A percentile compares a stretch with the other conserved stretches of the same genome.
phyloP scores from a whole-genome alignment of 2,797 vertebrate genomes.

The Acanthurus leucopareius region DNA sequence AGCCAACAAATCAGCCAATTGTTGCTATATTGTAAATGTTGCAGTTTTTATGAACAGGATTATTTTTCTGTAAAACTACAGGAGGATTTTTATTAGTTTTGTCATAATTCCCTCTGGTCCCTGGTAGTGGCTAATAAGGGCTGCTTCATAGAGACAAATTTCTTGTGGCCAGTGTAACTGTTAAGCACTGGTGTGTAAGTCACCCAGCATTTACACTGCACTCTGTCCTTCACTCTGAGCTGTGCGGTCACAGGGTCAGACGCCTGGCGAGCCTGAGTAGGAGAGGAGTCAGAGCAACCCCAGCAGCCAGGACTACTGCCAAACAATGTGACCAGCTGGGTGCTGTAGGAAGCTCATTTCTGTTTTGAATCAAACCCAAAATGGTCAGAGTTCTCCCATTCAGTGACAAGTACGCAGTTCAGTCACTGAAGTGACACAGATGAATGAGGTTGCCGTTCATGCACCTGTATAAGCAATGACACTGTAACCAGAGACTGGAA shows the following conservation, averaged over 20 bases:
- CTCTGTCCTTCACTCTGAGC: constrained; percentile 19
- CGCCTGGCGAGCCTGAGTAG: constrained; percentile 18
- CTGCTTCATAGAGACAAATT: background rate
- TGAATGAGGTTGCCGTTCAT: constrained; percentile 15
- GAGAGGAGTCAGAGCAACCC: constrained; percentile 22
- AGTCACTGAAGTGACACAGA: constrained; percentile 32
- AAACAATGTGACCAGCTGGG: constrained; percentile 42
- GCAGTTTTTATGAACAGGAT: background rate
- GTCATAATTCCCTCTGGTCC: background rate
- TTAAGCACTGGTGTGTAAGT: background rate
- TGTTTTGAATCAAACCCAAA: constrained; percentile 45
- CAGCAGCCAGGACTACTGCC: constrained; percentile 22
- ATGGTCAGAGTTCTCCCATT: constrained; percentile 30
- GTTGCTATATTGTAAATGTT: no score
- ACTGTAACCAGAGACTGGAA: constrained; percentile 36
- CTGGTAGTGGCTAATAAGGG: background rate
- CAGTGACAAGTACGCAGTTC: constrained; percentile 6
- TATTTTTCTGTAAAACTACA: background rate
- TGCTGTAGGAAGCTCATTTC: constrained; percentile 15
- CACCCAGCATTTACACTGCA: background rate
- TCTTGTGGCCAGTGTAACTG: background rate
- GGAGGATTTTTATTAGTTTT: background rate
- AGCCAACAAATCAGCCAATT: background rate
- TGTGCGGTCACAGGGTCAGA: constrained; percentile 44
- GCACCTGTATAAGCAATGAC: constrained; percentile 60